Conservation (phyloP, 2,797 vertebrate species). For the Selene dorsalis region DNA sequence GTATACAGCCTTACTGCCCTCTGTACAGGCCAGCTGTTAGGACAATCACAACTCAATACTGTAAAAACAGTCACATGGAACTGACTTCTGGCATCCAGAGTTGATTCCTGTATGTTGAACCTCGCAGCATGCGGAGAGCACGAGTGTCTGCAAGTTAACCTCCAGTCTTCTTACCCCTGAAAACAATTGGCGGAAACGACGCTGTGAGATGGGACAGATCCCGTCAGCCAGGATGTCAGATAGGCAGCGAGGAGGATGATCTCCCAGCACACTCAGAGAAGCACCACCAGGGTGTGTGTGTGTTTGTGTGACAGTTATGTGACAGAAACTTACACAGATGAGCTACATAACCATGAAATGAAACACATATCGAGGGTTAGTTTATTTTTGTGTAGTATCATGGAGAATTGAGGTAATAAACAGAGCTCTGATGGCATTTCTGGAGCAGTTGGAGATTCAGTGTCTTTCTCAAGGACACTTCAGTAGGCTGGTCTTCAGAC, state of each 20-base stretch:
- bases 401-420: neutral
- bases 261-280: neutral
- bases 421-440: neutral
- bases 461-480: conserved; percentile 1
- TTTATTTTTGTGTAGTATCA: neutral
- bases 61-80: conserved; percentile 47
- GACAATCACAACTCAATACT: conserved; percentile 1
- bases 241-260: conserved; percentile 53
- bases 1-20: conserved; percentile 4
- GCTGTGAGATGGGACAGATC: conserved; percentile 59
- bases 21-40: neutral
- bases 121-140: conserved; percentile 21
- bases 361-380: neutral
- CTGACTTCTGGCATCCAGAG: conserved; percentile 20
- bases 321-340: neutral
- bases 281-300: neutral
- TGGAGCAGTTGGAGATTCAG: neutral
- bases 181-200: conserved; percentile 83
- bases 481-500: neutral
- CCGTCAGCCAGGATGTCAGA: conserved; percentile 75
- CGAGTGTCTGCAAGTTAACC: conserved; percentile 42
- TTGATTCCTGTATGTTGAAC: conserved; percentile 31
- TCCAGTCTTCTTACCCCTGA: conserved; percentile 48
- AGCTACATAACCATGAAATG: neutral
- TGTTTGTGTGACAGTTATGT: neutral